A percentile compares a stretch with the other conserved stretches of the same genome.
Conservation (phyloP, 2,888 invertebrate species). For the Agrochola lychnidis region DNA sequence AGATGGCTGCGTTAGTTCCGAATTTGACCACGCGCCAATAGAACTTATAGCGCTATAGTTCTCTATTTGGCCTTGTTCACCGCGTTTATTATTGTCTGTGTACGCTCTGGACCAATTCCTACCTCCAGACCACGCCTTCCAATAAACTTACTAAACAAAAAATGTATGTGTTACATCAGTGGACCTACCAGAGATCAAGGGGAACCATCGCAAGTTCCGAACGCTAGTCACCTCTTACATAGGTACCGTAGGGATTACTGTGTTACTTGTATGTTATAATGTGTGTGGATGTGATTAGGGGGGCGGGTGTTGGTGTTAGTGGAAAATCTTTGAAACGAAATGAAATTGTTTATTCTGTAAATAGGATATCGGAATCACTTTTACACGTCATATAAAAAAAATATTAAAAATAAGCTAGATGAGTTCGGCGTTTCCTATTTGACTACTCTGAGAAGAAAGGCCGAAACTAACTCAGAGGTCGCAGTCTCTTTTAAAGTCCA, state of each 20-base stretch:
- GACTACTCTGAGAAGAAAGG: too few species aligned
- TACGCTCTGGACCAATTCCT: not conserved
- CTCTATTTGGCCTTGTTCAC: not conserved
- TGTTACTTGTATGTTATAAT: slow-evolving; percentile 62
- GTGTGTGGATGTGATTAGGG: slow-evolving; percentile 66
- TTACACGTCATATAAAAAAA: too few species aligned
- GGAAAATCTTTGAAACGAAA: not conserved
- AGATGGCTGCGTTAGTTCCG: not conserved
- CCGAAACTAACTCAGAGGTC: too few species aligned
- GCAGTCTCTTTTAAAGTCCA: too few species aligned
- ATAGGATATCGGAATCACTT: too few species aligned
- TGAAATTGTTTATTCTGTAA: too few species aligned
- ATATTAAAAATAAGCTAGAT: too few species aligned
- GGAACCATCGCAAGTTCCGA: slow-evolving; percentile 99
- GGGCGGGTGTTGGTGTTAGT: slow-evolving; percentile 68
- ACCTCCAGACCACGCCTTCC: slow-evolving; percentile 37
- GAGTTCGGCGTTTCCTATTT: too few species aligned
- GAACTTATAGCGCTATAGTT: not conserved
- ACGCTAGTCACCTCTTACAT: slow-evolving; percentile 99
- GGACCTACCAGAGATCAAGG: slow-evolving; percentile 99
- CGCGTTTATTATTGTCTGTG: not conserved
- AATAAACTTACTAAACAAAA: slow-evolving; percentile 48
- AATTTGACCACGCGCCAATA: not conserved
- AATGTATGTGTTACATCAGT: slow-evolving; percentile 89
- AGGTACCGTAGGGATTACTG: slow-evolving; percentile 93